Base-by-base conservation (phyloP, 2,113 vertebrate species). In the Seriola dumerili region DNA sequence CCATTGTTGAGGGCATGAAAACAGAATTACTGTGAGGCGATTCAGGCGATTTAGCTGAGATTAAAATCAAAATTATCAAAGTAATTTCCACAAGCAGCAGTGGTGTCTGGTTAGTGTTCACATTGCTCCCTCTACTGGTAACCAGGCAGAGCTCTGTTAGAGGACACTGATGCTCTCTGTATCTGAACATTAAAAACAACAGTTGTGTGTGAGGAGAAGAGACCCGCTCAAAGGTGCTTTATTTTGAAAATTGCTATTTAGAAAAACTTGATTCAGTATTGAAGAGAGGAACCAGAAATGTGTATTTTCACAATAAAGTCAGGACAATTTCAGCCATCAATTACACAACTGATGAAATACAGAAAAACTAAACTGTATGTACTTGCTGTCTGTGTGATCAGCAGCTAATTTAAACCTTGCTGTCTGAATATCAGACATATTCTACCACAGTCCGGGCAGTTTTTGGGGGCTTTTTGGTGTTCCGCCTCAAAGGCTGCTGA, bases 91-190 rank as follows among this genome's bases (percentile, higher is more conserved):
- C 13, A 71, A 19, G 62, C 38, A 48, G 66, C 21, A 61, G 0
- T 16, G 64, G 9, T 21, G 9, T 68, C 21, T 77, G 61, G 68
- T 91, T 76, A 63, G 34, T 89, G 87, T 89, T 89, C 32, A 29
- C 65, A 83, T 52, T 88, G 85, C 92, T 80, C 93, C 94, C 92
- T 92, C 94, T 95, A 76, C 91, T 94, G 94, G 94, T 75, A 5
- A 83, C 34, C 1, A 72, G 8, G 21, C 52, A 67, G 52, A 17
- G 34, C 10, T n/a, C 3, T 48, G 55, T 17, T 74, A 10, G 38
- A 64, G 8, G 80, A 77, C 48, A 36, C 66, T 78, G 29, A 29
- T 78, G 48, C 42, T 58, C 7, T 63, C 25, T 36, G 17, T 25
- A 4, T 32, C 23, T 78, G 4, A 55, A 46, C 3, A 61, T 52